Evolutionary conservation across 2,888 invertebrate species (phyloP).

Genomic region (Aleiodes leptofemur): DNA sequence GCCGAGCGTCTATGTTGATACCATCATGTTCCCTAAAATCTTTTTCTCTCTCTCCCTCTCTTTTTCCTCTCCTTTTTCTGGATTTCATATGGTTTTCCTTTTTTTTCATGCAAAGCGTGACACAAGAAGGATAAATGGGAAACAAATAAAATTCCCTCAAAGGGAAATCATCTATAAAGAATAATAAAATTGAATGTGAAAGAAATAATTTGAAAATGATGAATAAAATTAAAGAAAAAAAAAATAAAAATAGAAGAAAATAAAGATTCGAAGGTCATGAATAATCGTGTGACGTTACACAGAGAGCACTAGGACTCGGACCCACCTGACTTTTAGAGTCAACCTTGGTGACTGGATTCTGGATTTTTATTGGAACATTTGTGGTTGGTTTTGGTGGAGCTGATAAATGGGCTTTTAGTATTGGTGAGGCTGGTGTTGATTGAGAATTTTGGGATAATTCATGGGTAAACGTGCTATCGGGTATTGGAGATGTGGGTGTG

Average conservation of each 20-base stretch:
- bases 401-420: slow-evolving; percentile 90
- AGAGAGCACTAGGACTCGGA: slow-evolving; percentile 67
- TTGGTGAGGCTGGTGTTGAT: slow-evolving; percentile 84
- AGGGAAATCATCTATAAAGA: slow-evolving; percentile 51
- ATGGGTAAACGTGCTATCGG: slow-evolving; percentile 67
- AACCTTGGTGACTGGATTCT: slow-evolving; percentile 73
- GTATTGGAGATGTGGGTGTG: slow-evolving; percentile 70
- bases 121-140: slow-evolving; percentile 10
- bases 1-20: slow-evolving; percentile 54
- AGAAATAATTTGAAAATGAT: slow-evolving; percentile 31
- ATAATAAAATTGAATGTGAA: slow-evolving; percentile 48
- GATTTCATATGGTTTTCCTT: slow-evolving; percentile 8
- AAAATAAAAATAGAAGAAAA: slow-evolving; percentile 48
- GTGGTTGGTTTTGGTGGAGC: slow-evolving; percentile 79
- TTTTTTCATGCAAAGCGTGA: slow-evolving; percentile 37
- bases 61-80: slow-evolving; percentile 24
- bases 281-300: slow-evolving; percentile 55
- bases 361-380: slow-evolving; percentile 62
- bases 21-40: slow-evolving; percentile 52
- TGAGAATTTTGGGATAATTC: slow-evolving; percentile 50
- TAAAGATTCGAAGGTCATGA: slow-evolving; percentile 56
- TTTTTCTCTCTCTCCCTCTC: slow-evolving; percentile 3
- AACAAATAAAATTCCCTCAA: slow-evolving; percentile 7
- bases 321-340: slow-evolving; percentile 80
- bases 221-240: slow-evolving; percentile 40